Evolutionary conservation across 2,797 vertebrate species (phyloP).

Genomic region (Silurus aristotelis): DNA sequence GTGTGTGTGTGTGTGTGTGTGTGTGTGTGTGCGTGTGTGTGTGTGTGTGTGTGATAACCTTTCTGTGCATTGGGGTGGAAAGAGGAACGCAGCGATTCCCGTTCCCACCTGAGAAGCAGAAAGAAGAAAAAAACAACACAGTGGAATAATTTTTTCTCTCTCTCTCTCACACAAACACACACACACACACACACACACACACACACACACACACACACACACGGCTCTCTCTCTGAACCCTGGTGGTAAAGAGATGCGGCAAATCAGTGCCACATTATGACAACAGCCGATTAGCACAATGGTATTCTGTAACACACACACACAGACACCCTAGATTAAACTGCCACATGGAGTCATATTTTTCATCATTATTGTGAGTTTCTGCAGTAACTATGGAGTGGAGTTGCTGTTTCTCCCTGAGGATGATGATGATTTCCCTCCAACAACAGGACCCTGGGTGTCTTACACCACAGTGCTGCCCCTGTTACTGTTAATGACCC

Average conservation of each 20-base stretch:
- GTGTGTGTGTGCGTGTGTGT: constrained; percentile 15
- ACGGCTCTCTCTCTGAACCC: constrained; percentile 43
- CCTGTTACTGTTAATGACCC: too few species aligned
- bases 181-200: constrained; percentile 19
- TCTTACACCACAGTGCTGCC: not conserved
- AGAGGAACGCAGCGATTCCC: constrained; percentile 71
- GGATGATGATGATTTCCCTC: not conserved
- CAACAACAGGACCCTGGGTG: not conserved
- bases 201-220: constrained; percentile 19
- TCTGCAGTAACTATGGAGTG: not conserved
- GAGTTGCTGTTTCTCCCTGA: not conserved
- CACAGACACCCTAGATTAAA: constrained; percentile 6
- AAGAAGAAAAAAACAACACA: constrained; percentile 66
- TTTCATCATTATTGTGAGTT: not conserved
- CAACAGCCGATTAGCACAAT: constrained; percentile 76
- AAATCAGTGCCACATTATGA: constrained; percentile 79
- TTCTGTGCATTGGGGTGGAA: constrained; percentile 75
- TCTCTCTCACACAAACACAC: not conserved
- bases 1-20: not conserved
- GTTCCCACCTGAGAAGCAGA: constrained; percentile 66
- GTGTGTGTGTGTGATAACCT: constrained; percentile 67
- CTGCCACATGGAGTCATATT: not conserved
- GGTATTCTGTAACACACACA: constrained; percentile 59
- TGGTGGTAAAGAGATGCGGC: constrained; percentile 60
- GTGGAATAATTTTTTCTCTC: constrained; percentile 81